Conservation (phyloP, 2,113 vertebrate genomes). For the Lipophrys pholis region DNA sequence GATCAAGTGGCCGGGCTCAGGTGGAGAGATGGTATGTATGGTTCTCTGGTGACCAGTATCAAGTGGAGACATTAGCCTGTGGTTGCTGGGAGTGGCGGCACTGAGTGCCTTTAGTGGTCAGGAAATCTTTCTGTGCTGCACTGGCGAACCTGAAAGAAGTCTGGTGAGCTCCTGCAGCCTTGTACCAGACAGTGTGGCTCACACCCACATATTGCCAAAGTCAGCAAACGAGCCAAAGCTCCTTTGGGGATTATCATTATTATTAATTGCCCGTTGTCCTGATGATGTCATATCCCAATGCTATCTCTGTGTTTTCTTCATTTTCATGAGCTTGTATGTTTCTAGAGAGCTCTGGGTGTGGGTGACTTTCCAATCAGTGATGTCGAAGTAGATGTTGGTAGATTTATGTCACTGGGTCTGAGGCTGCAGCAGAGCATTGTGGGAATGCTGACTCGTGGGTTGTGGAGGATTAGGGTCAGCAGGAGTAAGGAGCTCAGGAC, state of each 20-base stretch:
- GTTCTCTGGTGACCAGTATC: conserved; percentile 64
- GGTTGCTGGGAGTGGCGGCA: conserved; percentile 28
- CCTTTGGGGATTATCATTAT: conserved; percentile 69
- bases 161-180: conserved; percentile 13
- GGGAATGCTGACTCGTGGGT: conserved; percentile 74
- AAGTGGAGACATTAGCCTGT: conserved; percentile 55
- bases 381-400: conserved; percentile 38
- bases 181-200: conserved; percentile 43
- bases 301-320: conserved; percentile 25
- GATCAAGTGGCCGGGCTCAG: conserved; percentile 22
- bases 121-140: conserved; percentile 34
- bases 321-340: neutral
- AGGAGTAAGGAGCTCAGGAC: conserved; percentile 71
- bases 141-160: conserved; percentile 20
- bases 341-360: neutral
- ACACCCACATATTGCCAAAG: conserved; percentile 48
- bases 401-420: conserved; percentile 63
- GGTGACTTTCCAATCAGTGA: conserved; percentile 3
- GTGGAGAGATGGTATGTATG: conserved; percentile 31
- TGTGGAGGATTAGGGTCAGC: conserved; percentile 77
- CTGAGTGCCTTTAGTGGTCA: conserved; percentile 53
- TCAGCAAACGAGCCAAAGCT: conserved; percentile 72
- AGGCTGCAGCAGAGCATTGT: conserved; percentile 52
- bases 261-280: conserved; percentile 62
- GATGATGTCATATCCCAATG: conserved; percentile 18